phyloP scores from a whole-genome alignment of 2,797 vertebrate species.

The Lepidocolaptes lacrymiger region DNA sequence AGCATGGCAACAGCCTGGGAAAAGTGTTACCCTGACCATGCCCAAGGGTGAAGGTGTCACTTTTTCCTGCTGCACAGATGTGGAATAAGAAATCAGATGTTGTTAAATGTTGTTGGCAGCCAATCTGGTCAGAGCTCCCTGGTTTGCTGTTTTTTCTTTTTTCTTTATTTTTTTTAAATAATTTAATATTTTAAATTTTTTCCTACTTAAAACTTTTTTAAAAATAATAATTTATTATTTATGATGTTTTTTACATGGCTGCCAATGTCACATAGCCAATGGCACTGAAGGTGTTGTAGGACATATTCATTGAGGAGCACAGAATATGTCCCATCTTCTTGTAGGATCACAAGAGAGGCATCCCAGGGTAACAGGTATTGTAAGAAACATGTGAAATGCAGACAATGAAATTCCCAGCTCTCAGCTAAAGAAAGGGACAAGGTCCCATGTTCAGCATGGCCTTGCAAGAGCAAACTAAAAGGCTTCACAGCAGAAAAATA shows the following conservation, averaged over 20 bases:
- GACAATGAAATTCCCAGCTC: neutral
- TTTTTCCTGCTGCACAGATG: conserved; percentile 5
- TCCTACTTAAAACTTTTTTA: neutral
- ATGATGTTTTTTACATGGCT: neutral
- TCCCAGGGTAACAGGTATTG: neutral
- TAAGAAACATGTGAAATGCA: neutral
- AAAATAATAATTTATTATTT: neutral
- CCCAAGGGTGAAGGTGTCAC: neutral
- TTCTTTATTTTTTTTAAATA: neutral
- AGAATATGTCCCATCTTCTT: rapidly evolving
- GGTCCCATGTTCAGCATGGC: neutral
- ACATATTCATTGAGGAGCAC: neutral
- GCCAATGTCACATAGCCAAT: rapidly evolving
- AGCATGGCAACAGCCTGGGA: neutral
- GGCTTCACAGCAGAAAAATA: neutral
- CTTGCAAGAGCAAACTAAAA: neutral
- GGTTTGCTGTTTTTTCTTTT: neutral
- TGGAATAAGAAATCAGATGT: conserved; percentile 43
- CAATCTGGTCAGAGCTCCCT: neutral
- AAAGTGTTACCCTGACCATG: neutral
- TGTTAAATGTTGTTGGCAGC: neutral
- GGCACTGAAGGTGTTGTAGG: too few species aligned
- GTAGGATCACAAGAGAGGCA: neutral
- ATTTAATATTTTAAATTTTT: neutral
- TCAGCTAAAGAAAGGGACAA: neutral